A percentile compares a stretch with the other conserved stretches of the same genome.
These are phyloP conservation scores for Cephalotes varians DNA, from an alignment of 2,888 invertebrate genomes.

Conservation along the genomic window DNA sequence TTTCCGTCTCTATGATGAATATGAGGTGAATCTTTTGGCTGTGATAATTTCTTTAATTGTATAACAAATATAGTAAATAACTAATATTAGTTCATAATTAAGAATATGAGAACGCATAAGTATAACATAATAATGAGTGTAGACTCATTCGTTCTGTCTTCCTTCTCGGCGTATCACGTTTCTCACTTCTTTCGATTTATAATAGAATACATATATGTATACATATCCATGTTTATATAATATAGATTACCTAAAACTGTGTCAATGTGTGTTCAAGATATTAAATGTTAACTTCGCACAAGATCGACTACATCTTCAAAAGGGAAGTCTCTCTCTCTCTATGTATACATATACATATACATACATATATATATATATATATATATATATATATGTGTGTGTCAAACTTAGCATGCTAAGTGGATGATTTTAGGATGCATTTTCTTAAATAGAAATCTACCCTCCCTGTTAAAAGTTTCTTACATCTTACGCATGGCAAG, in stretches of 20 bases:
- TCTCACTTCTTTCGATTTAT: conserved; percentile 31
- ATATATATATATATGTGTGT: conserved; percentile 35
- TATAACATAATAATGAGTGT: conserved; percentile 77
- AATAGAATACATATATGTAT: conserved; percentile 65
- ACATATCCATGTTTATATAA: conserved; percentile 48
- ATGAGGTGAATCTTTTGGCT: conserved; percentile 75
- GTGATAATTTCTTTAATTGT: conserved; percentile 74
- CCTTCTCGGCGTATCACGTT: conserved; percentile 57
- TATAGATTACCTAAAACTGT: conserved; percentile 69
- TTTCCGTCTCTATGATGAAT: conserved; percentile 65
- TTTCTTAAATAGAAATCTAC: conserved; percentile 75
- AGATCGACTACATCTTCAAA: conserved; percentile 73
- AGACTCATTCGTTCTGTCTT: conserved; percentile 62
- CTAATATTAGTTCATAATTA: conserved; percentile 80
- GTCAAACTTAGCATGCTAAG: conserved; percentile 77
- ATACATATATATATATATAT: conserved; percentile 16
- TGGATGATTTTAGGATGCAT: conserved; percentile 73
- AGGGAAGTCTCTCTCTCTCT: conserved; percentile 62
- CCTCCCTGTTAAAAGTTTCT: conserved; percentile 71
- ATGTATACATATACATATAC: conserved; percentile 23
- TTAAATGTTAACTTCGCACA: conserved; percentile 71
- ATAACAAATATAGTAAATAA: conserved; percentile 82
- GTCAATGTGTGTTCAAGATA: conserved; percentile 65
- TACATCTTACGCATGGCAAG: conserved; percentile 73
- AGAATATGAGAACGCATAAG: conserved; percentile 76